Evolutionary conservation across 2,797 vertebrate genomes (phyloP), one percentile per base, ranked within the genome.

Genomic region (Simalia tracyae): DNA sequence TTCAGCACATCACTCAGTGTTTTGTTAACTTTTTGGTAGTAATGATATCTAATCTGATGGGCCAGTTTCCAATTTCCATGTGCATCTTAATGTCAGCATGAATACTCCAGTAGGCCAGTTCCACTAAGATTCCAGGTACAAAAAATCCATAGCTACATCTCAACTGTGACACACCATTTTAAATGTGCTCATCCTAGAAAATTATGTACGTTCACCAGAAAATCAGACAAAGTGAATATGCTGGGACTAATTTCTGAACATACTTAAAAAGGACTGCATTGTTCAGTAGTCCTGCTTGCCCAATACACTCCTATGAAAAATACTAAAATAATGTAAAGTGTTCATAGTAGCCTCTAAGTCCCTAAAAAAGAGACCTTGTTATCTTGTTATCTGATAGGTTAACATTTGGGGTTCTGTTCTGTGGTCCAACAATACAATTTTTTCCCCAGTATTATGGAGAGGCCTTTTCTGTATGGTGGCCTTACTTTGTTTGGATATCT

Each of bases 1-100:
- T 0, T 0, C 36, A 14, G 0, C 2, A 10, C 0, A 0, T 63
- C 15, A 86, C 28, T 17, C 24, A 42, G 14, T 59, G 9, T 87
- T 4, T 85, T 84, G 26, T 86, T 4, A 1, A 1, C 1, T 2
- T 11, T 15, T 93, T 72, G 42, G 92, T 72, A 68, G 0, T 0
- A 0, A 0, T 1, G 85, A 5, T 3, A n/a, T 15, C 92, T 50
- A 17, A 59, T 59, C 17, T 0, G 24, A 36, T 10, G 68, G 89
- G 93, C 66, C 63, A 31, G 85, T 91, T 90, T 84, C 54, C 89
- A 54, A 26, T 63, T 92, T 90, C 59, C 17, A 9, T 90, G 24
- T n/a, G 12, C n/a, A 66, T 57, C 14, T 26, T 56, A 19, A 46
- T 19, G 26, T 68, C 31, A 26, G 54, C 8, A 56, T 42, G 1